phyloP scores from a whole-genome alignment of 1,140 invertebrate species.

The Drosophila albomicans region DNA sequence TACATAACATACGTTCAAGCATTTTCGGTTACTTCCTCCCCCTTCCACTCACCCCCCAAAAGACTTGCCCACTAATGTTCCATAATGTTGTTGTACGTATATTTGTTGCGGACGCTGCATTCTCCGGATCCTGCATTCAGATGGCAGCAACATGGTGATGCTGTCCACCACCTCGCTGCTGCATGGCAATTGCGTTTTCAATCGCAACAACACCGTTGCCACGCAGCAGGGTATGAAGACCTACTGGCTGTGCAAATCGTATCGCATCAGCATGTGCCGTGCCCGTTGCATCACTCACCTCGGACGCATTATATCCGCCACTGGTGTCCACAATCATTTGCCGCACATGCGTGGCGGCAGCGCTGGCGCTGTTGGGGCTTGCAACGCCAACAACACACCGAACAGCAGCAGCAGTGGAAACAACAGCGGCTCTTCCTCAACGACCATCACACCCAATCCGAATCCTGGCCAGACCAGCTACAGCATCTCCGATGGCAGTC shows the following conservation, averaged over 20 bases:
- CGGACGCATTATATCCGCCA: conserved; percentile 82
- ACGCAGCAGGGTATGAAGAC: conserved; percentile 85
- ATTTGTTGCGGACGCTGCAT: conserved; percentile 55
- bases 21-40: conserved; percentile 20
- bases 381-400: conserved; percentile 1
- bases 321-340: conserved; percentile 83
- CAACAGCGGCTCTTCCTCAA: conserved; percentile 11
- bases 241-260: conserved; percentile 84
- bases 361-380: neutral
- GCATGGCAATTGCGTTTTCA: conserved; percentile 84
- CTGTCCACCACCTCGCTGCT: conserved; percentile 84
- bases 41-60: conserved; percentile 37
- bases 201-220: conserved; percentile 84
- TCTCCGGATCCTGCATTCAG: conserved; percentile 42
- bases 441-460: conserved; percentile 49
- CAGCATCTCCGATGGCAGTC: conserved; percentile 51
- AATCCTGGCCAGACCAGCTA: conserved; percentile 59
- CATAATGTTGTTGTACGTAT: conserved; percentile 72
- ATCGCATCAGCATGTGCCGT: conserved; percentile 84
- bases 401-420: neutral
- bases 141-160: conserved; percentile 84
- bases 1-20: conserved; percentile 66
- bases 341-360: conserved; percentile 78
- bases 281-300: conserved; percentile 84
- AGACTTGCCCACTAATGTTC: conserved; percentile 70